Base-by-base conservation (phyloP, 2,888 invertebrate genomes). In the Leptodirus hochenwartii region DNA sequence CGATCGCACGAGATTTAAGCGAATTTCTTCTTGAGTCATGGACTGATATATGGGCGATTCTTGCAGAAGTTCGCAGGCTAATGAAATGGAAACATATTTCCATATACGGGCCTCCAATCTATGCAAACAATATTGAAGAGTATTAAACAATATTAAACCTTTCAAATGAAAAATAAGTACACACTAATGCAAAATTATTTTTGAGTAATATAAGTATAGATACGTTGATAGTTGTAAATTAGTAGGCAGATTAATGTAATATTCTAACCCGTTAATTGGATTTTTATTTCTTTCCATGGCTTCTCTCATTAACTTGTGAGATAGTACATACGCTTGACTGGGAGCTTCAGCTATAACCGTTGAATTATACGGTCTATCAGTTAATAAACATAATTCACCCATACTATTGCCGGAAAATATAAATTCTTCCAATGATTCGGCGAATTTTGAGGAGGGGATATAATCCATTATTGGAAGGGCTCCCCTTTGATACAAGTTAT, bases 371-470 rank as follows among this genome's bases (percentile, higher is more conserved):
- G 62, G 59, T 5, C 64, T 57, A 16, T 58, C 59, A 1, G 69
- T 70, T 10, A 71, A 44, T 0, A 66, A 58, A 33, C 68, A 63
- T 17, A 69, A 46, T 17, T 70, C 69, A 0, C 71, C 71, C 11
- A 71, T 53, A 5, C 68, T 62, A 31, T 64, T 66, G 2, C 70
- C 71, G 2, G 67, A 62, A 2, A 66, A 65, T 9, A 70, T 58
- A 37, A 62, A 67, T 37, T 70, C 69, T 27, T 56, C 56, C 15
- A 57, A 51, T 0, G 56, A 56, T 3, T 60, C 57, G 1, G 48
- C 46, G 37, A 62, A 64, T 39, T 59, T 56, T 5, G 62, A 39
- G 22, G 62, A 59, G 0, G 59, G 54, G 5, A 62, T 43, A 39
- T 63, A 62, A 40, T 67, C 66, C 25, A 63, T 60, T 39, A 66